Percentiles rank a stretch among this genome's conserved stretches.
These are phyloP conservation scores for Diorhabda sublineata DNA, from an alignment of 1,140 invertebrate genomes.

Conservation along the genomic window DNA sequence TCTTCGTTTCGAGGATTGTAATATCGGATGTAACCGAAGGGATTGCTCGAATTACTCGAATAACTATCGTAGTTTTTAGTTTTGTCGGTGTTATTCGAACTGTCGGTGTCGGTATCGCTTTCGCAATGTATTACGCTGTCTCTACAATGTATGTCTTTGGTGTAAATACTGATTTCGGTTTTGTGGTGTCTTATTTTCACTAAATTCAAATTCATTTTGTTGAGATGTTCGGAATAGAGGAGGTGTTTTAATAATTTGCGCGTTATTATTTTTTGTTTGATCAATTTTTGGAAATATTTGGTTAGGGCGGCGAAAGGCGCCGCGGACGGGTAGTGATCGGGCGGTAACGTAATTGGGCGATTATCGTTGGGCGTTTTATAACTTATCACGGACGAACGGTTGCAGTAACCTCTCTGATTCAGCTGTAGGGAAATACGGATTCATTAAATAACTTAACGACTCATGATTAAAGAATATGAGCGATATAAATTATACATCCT, in stretches of 20 bases:
- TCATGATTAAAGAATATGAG: no score
- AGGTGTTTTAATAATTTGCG: conserved; percentile 67
- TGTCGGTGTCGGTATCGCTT: conserved; percentile 45
- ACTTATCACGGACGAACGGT: conserved; percentile 49
- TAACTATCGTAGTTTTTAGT: conserved; percentile 50
- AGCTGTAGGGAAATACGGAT: conserved; percentile 28
- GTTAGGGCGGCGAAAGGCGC: conserved; percentile 68
- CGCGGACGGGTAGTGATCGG: conserved; percentile 59
- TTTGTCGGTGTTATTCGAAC: conserved; percentile 48
- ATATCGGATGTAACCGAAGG: conserved; percentile 61
- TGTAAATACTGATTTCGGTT: conserved; percentile 53
- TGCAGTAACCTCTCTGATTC: conserved; percentile 52
- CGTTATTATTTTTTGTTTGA: conserved; percentile 66
- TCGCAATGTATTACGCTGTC: conserved; percentile 53
- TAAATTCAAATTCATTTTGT: conserved; percentile 50
- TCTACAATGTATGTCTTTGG: conserved; percentile 50
- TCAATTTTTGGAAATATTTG: conserved; percentile 67
- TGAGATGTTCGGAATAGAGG: conserved; percentile 61
- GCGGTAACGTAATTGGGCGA: conserved; percentile 55
- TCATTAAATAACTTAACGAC: no score
- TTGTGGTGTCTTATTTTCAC: conserved; percentile 54
- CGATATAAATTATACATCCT: no score
- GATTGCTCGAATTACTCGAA: conserved; percentile 49
- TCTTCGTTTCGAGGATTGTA: conserved; percentile 50
- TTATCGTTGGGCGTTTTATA: conserved; percentile 50